Conservation (phyloP, 1,140 invertebrate genomes). For the Dolichoris vasculosae region DNA sequence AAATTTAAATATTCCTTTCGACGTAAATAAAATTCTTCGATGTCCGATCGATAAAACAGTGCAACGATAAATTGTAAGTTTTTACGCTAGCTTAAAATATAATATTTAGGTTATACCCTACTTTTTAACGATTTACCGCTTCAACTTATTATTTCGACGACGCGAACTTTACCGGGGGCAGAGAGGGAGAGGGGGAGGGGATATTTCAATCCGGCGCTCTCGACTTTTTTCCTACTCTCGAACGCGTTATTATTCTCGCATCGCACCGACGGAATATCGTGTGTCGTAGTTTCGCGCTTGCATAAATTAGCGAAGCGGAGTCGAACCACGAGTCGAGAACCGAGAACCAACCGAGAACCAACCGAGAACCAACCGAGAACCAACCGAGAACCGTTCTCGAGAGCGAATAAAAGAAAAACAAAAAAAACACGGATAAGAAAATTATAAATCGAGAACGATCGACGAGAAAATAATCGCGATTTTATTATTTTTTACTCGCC, state of each 20-base stretch:
- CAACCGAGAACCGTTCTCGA: background rate
- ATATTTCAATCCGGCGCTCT: background rate
- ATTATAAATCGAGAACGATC: background rate
- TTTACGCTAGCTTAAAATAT: background rate
- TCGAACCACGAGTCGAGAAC: background rate
- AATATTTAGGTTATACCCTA: slow-evolving; percentile 1
- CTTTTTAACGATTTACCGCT: background rate
- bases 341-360: too few relatives aligned
- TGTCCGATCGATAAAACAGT: slow-evolving; percentile 15
- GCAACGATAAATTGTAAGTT: background rate
- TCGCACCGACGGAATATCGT: background rate
- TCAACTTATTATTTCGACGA: too few relatives aligned
- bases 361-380: too few relatives aligned
- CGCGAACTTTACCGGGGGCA: too few relatives aligned
- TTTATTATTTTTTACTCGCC: background rate
- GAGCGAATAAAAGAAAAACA: background rate
- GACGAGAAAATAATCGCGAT: background rate
- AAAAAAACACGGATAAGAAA: background rate
- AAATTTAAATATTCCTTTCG: background rate
- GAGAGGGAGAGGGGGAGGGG: too few relatives aligned
- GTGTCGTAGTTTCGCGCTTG: background rate
- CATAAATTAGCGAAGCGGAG: background rate
- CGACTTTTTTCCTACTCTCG: background rate
- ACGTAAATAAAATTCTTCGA: background rate
- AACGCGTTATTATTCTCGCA: background rate